Percentiles rank a stretch among this genome's conserved stretches.
Evolutionary conservation across 2,888 invertebrate species (phyloP).

Genomic region (Lasiommata megera): DNA sequence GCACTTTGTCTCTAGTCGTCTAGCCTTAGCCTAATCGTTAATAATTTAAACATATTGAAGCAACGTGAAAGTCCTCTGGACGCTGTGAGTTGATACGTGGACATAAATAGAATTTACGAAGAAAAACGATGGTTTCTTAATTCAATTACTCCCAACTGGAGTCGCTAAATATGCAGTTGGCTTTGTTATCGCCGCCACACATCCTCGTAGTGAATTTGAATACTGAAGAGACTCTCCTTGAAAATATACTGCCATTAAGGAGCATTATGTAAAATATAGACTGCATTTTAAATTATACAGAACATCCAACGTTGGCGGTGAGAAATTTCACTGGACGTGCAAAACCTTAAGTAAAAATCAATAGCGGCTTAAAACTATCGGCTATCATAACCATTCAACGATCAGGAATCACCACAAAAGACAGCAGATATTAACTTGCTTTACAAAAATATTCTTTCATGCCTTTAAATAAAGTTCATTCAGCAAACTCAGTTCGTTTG

Average conservation of each 20-base stretch:
- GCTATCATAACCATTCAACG: conserved; percentile 6
- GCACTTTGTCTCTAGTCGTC: no score
- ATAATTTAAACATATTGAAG: no score
- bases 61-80: no score
- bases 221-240: background rate
- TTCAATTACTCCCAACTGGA: no score
- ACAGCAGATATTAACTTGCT: background rate
- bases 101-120: no score
- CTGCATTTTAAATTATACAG: conserved; percentile 1
- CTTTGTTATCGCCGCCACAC: no score
- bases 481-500: background rate
- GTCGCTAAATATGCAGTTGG: no score
- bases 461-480: conserved; percentile 3
- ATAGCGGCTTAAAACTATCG: conserved; percentile 15
- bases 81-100: no score
- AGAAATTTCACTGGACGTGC: background rate
- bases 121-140: no score
- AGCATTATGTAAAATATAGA: background rate
- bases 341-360: conserved; percentile 16
- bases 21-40: no score
- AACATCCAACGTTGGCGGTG: background rate
- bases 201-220: background rate
- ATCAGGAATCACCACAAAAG: conserved; percentile 12
- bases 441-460: background rate
- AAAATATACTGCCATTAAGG: background rate